phyloP scores from a whole-genome alignment of 2,113 vertebrate genomes.

The Siphamia tubifer region DNA sequence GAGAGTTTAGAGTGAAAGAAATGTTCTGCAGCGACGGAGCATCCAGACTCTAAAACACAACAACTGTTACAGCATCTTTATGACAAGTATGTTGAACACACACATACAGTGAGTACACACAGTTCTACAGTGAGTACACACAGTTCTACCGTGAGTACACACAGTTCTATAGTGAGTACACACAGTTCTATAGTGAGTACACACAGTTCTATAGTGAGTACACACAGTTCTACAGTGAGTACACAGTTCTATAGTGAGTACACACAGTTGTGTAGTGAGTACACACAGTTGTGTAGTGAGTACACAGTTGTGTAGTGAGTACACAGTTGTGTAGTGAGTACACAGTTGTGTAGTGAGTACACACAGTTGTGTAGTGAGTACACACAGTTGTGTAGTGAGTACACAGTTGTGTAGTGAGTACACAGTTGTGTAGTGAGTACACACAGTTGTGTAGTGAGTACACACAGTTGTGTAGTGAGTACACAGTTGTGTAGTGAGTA shows the following conservation, averaged over 20 bases:
- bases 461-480: not conserved
- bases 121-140: not conserved
- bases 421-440: too few species aligned
- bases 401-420: too few species aligned
- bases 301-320: too few species aligned
- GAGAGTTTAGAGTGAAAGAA: constrained; percentile 81
- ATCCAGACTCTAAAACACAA: constrained; percentile 77
- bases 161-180: too few species aligned
- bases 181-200: not conserved
- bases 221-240: too few species aligned
- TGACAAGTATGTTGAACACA: not conserved
- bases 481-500: too few species aligned
- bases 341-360: not conserved
- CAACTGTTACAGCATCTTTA: not conserved
- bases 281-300: not conserved
- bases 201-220: too few species aligned
- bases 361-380: too few species aligned
- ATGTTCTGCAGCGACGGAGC: constrained; percentile 85
- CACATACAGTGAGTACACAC: not conserved
- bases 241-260: not conserved
- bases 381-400: not conserved
- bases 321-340: too few species aligned
- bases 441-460: too few species aligned
- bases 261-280: too few species aligned
- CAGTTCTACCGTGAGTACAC: not conserved